phyloP scores from a whole-genome alignment of 2,888 invertebrate species.

The Stictocephala bisonia region DNA sequence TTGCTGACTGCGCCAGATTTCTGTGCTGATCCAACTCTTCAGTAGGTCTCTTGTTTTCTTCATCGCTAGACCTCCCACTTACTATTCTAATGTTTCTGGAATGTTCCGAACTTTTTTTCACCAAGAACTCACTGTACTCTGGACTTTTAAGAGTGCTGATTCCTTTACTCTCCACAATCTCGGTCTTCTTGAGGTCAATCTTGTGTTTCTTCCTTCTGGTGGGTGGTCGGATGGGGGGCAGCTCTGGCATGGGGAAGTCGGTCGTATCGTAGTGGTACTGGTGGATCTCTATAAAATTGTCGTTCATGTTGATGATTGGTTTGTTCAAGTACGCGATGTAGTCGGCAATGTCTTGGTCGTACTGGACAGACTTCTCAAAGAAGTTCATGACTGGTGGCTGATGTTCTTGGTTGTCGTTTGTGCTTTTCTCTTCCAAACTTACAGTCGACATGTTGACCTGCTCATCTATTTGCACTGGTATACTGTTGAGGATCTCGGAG shows the following conservation, averaged over 20 bases:
- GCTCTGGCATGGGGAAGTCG: not conserved
- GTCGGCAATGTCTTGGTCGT: constrained; percentile 37
- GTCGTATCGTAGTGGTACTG: constrained; percentile 36
- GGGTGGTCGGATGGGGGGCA: constrained; percentile 21
- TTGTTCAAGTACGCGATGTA: constrained; percentile 39
- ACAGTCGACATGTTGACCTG: constrained; percentile 1
- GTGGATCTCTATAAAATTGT: constrained; percentile 46
- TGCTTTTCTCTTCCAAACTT: not conserved
- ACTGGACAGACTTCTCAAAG: not conserved
- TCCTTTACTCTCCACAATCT: constrained; percentile 24
- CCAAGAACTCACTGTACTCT: constrained; percentile 44
- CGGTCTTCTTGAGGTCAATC: constrained; percentile 5
- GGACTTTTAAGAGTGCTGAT: constrained; percentile 15
- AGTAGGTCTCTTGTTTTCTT: constrained; percentile 16
- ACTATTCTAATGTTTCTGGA: constrained; percentile 11
- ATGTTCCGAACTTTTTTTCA: constrained; percentile 2
- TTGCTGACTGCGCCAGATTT: not conserved
- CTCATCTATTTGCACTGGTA: too few relatives aligned
- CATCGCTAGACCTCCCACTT: not conserved
- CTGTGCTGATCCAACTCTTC: not conserved
- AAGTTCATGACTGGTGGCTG: not conserved
- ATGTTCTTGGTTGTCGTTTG: too few relatives aligned
- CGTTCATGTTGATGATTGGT: constrained; percentile 46
- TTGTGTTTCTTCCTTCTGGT: constrained; percentile 40
- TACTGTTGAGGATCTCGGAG: constrained; percentile 24